These are phyloP conservation scores for Eudemis profundana DNA, from an alignment of 2,888 invertebrate genomes.

Conservation along the genomic window DNA sequence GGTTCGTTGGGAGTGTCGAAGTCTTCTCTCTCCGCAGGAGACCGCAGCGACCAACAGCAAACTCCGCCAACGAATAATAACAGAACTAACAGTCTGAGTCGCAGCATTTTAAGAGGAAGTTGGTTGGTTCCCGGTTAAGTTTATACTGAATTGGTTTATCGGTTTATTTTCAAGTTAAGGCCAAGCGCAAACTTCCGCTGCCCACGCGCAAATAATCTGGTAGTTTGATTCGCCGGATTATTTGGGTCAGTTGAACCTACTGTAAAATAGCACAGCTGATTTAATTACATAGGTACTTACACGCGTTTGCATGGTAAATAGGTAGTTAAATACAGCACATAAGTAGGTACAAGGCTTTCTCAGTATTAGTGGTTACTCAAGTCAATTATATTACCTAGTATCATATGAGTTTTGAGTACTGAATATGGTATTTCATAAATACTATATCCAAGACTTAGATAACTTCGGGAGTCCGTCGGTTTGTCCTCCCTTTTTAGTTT, in stretches of 20 bases:
- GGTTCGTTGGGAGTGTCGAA: constrained; percentile 18
- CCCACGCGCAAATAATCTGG: constrained; percentile 18
- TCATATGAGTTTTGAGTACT: too few relatives aligned
- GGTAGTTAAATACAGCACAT: too few relatives aligned
- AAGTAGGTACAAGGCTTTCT: too few relatives aligned
- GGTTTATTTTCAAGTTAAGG: constrained; percentile 11
- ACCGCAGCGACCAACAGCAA: constrained; percentile 8
- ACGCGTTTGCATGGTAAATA: neutral
- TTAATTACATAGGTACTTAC: neutral
- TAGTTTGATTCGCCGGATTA: constrained; percentile 36
- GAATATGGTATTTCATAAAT: too few relatives aligned
- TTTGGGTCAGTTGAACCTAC: constrained; percentile 1
- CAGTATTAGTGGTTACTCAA: too few relatives aligned
- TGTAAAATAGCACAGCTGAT: neutral
- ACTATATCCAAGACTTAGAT: too few relatives aligned
- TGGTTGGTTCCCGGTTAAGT: neutral
- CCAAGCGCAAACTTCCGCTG: constrained; percentile 32
- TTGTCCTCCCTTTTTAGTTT: too few relatives aligned
- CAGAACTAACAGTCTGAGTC: constrained; percentile 2
- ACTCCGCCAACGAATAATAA: constrained; percentile 4
- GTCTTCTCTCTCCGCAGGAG: neutral
- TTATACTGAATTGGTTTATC: constrained; percentile 33
- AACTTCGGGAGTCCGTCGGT: too few relatives aligned
- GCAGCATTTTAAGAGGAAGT: constrained; percentile 14
- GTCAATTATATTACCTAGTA: too few relatives aligned